Conservation (phyloP, 2,888 invertebrate species). For the Zygaena filipendulae region DNA sequence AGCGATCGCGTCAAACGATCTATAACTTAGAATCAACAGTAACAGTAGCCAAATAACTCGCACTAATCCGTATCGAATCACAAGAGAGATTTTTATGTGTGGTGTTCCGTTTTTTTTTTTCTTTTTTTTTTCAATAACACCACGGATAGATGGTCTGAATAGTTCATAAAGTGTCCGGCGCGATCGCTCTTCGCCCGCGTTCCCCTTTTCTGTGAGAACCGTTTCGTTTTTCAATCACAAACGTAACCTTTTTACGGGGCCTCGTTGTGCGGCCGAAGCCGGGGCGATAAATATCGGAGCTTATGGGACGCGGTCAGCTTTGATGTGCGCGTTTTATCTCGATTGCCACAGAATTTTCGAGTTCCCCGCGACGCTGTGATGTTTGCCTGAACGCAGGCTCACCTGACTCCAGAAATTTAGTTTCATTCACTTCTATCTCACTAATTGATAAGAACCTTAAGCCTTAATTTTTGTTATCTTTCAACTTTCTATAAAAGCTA, state of each 20-base stretch:
- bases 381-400: no score
- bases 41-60: slow-evolving; percentile 52
- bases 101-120: no score
- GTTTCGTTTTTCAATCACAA: slow-evolving; percentile 55
- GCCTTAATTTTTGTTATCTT: no score
- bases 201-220: slow-evolving; percentile 52
- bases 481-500: no score
- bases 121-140: slow-evolving; percentile 54
- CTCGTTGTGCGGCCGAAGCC: slow-evolving; percentile 32
- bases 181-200: background rate
- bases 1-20: slow-evolving; percentile 27
- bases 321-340: slow-evolving; percentile 39
- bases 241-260: slow-evolving; percentile 46
- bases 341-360: slow-evolving; percentile 32
- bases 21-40: slow-evolving; percentile 54
- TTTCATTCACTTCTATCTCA: no score
- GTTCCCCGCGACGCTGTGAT: no score
- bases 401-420: no score
- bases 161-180: slow-evolving; percentile 19
- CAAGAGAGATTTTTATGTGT: no score
- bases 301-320: slow-evolving; percentile 58
- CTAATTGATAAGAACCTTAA: no score
- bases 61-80: slow-evolving; percentile 58
- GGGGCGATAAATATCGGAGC: slow-evolving; percentile 55
- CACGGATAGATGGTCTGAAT: slow-evolving; percentile 27